Evolutionary conservation across 2,888 invertebrate genomes (phyloP).

Genomic region (Hermaeophaga mercurialis): DNA sequence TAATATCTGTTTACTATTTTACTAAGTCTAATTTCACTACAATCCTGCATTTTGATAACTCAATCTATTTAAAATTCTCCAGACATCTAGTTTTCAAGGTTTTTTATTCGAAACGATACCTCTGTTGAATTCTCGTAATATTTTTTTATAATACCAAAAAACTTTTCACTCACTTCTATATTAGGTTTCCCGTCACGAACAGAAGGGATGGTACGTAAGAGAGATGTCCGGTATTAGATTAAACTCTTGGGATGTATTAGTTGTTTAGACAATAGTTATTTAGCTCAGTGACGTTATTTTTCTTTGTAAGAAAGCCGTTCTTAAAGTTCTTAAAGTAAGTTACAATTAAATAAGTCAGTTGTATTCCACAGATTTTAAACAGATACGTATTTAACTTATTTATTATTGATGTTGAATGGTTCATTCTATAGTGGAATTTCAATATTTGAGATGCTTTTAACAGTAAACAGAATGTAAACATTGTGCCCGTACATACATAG

Average conservation of each 20-base stretch:
- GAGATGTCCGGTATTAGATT: constrained; percentile 3
- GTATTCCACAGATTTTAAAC: no score
- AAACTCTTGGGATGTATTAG: not conserved
- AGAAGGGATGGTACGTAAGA: constrained; percentile 1
- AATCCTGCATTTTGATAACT: not conserved
- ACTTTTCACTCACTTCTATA: not conserved
- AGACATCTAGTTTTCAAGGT: not conserved
- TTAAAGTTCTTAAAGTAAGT: no score
- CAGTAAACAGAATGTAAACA: no score
- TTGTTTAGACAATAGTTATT: not conserved
- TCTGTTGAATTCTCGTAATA: not conserved
- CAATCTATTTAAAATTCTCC: not conserved
- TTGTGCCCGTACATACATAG: no score
- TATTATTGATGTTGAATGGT: no score
- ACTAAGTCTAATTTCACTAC: not conserved
- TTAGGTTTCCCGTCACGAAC: not conserved
- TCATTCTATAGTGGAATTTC: no score
- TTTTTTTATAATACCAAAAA: constrained; percentile 3
- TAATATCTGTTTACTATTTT: no score
- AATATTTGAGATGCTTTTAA: no score
- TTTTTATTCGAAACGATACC: not conserved
- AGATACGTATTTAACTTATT: no score
- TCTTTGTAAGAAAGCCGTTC: no score
- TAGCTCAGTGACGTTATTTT: no score
- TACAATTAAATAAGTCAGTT: no score